Conservation (phyloP, 2,797 vertebrate genomes). For the Sternarchorhynchus goeldii region DNA sequence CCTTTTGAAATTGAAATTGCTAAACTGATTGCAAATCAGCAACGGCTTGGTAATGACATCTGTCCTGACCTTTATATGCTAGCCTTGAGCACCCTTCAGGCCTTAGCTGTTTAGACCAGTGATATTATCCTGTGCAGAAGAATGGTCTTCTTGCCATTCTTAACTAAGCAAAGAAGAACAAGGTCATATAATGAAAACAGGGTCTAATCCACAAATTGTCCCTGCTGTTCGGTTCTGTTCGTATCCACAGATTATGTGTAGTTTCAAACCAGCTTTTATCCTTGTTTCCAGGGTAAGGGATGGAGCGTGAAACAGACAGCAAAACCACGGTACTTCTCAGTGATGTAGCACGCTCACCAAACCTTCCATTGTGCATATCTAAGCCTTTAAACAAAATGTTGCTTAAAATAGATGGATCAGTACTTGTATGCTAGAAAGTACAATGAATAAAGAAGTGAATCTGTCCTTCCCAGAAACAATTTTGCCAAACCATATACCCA, state of each 20-base stretch:
- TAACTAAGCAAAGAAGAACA: slow-evolving; percentile 7
- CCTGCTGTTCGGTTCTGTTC: not conserved
- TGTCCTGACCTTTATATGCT: slow-evolving; percentile 27
- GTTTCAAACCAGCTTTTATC: slow-evolving; percentile 6
- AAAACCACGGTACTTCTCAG: not conserved
- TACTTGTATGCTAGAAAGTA: no score
- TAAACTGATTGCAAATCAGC: not conserved
- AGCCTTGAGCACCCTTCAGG: slow-evolving; percentile 17
- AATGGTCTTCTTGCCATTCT: slow-evolving; percentile 5
- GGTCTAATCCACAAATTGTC: not conserved
- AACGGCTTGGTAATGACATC: not conserved
- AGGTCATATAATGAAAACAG: not conserved
- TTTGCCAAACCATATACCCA: no score
- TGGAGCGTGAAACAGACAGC: slow-evolving; percentile 6
- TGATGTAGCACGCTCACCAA: not conserved
- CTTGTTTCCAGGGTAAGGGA: not conserved
- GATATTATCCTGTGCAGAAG: slow-evolving; percentile 30
- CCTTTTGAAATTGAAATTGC: no score
- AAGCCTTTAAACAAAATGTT: not conserved
- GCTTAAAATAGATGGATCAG: no score
- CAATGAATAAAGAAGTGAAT: no score
- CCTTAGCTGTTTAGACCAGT: slow-evolving; percentile 21
- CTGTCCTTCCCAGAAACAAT: no score
- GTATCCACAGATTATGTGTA: not conserved
- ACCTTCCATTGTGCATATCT: not conserved